These are phyloP conservation scores for Drosophila sechellia DNA, from an alignment of 1,140 invertebrate genomes.

Conservation along the genomic window DNA sequence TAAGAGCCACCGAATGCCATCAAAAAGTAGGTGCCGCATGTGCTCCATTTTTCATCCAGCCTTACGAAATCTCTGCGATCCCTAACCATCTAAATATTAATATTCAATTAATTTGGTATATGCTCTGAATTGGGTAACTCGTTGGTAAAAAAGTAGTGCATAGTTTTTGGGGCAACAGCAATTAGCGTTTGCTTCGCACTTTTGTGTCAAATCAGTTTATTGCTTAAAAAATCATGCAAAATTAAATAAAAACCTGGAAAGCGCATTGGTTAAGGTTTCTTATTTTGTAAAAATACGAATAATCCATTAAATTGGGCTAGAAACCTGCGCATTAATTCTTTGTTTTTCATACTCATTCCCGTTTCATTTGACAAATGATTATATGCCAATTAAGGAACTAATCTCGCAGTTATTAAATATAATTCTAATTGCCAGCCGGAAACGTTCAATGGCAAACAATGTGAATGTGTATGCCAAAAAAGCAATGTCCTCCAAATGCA, in stretches of 20 bases:
- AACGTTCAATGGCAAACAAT: slow-evolving; percentile 55
- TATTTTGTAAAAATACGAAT: not conserved
- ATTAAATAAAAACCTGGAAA: too few species aligned
- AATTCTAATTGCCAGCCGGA: slow-evolving; percentile 61
- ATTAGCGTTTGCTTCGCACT: not conserved
- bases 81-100: slow-evolving; percentile 2
- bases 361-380: slow-evolving; percentile 4
- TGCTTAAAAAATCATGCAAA: too few species aligned
- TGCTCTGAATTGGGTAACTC: not conserved
- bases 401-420: not conserved
- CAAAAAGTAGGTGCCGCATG: slow-evolving; percentile 44
- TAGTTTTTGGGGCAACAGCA: slow-evolving; percentile 35
- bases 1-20: slow-evolving; percentile 33
- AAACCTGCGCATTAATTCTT: not conserved
- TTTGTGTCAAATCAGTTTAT: not conserved
- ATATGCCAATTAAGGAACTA: not conserved
- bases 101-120: not conserved
- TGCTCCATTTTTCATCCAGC: slow-evolving; percentile 30
- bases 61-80: slow-evolving; percentile 26
- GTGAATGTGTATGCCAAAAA: slow-evolving; percentile 10
- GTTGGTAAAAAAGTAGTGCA: slow-evolving; percentile 22
- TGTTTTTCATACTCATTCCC: not conserved
- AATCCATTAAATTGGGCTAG: not conserved
- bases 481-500: slow-evolving; percentile 1
- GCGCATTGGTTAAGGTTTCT: too few species aligned